Conservation (phyloP, 2,797 vertebrate genomes). For the Paguma larvata region DNA sequence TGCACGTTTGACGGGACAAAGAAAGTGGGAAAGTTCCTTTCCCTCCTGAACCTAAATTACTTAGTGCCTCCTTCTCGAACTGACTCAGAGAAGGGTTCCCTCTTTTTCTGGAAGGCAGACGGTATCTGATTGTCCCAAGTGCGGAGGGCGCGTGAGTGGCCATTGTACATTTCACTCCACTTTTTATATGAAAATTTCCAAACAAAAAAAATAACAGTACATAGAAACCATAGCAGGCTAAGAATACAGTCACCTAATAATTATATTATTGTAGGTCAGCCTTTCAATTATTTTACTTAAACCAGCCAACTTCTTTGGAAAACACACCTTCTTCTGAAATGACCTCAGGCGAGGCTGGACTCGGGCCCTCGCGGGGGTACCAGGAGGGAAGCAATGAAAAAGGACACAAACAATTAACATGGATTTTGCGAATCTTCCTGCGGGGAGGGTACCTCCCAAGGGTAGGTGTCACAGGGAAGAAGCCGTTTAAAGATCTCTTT, state of each 20-base stretch:
- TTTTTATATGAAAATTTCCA: too few relatives aligned
- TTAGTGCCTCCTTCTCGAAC: background rate
- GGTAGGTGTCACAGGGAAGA: background rate
- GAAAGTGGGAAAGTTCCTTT: background rate
- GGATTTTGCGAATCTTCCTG: background rate
- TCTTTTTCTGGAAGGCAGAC: background rate
- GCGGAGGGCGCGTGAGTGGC: accelerated
- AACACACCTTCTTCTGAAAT: background rate
- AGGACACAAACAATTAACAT: background rate
- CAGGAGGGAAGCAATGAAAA: background rate
- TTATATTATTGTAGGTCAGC: background rate
- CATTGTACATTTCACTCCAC: background rate
- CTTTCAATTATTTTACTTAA: background rate
- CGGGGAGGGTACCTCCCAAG: too few relatives aligned
- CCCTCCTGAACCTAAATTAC: too few relatives aligned
- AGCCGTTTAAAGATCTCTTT: background rate
- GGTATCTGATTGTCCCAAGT: background rate
- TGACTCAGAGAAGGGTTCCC: background rate
- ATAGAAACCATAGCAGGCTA: background rate
- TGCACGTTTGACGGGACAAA: background rate
- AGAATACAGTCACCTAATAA: background rate
- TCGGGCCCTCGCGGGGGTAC: background rate
- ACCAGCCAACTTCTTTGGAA: background rate
- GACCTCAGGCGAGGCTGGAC: background rate
- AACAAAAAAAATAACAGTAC: background rate